Conservation (phyloP, 2,113 vertebrate species). For the Muscicapa adusta region DNA sequence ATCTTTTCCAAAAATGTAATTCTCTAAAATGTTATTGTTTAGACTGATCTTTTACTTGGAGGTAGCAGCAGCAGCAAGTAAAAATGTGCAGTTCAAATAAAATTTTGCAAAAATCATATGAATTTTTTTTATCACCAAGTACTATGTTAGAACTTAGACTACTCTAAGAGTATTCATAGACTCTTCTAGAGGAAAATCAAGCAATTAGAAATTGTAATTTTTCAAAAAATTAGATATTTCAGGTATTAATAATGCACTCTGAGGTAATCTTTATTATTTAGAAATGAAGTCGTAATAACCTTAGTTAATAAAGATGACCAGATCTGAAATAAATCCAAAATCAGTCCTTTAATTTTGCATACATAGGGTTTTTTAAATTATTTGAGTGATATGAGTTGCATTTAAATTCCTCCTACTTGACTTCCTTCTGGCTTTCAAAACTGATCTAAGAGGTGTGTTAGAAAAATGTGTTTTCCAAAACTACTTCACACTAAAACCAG, state of each 20-base stretch:
- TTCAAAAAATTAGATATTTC: not conserved
- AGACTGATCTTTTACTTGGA: not conserved
- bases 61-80: not conserved
- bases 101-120: not conserved
- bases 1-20: rapidly evolving
- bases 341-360: not conserved
- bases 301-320: not conserved
- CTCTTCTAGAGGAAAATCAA: not conserved
- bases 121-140: not conserved
- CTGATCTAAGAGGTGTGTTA: not conserved
- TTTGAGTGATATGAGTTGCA: not conserved
- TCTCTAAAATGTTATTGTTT: not conserved
- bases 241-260: not conserved
- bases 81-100: not conserved
- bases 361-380: not conserved
- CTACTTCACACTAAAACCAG: not conserved
- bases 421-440: not conserved
- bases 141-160: not conserved
- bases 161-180: not conserved
- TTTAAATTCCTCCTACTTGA: not conserved
- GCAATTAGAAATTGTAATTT: not conserved
- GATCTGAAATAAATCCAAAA: not conserved
- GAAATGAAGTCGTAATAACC: not conserved
- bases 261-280: not conserved
- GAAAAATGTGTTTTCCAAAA: not conserved